A percentile compares a stretch with the other conserved stretches of the same genome.
Evolutionary conservation across 2,797 vertebrate genomes (phyloP).

Genomic region (Helicolenus hilgendorfi): DNA sequence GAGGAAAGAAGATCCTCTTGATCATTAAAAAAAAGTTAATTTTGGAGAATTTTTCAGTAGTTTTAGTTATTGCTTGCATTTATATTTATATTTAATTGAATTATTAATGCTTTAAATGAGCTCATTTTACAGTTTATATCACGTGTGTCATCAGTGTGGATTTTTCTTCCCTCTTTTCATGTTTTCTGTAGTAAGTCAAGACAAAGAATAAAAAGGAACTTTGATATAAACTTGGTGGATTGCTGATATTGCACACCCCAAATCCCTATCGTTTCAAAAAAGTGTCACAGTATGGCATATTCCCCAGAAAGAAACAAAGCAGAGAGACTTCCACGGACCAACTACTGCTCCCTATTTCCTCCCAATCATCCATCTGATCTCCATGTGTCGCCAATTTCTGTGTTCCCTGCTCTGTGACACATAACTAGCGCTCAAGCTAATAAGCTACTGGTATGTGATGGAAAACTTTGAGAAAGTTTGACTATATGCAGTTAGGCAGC

Average conservation of each 20-base stretch:
- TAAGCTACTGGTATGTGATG: background rate
- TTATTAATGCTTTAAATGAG: background rate
- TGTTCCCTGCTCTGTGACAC: background rate
- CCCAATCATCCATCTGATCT: background rate
- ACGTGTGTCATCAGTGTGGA: background rate
- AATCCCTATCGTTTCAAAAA: background rate
- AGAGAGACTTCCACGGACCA: background rate
- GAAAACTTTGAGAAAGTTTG: background rate
- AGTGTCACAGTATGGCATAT: background rate
- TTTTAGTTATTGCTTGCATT: slow-evolving; percentile 3
- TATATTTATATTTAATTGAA: background rate
- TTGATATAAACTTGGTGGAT: background rate
- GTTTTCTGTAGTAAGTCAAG: background rate
- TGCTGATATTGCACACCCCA: background rate
- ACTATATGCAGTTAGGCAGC: background rate
- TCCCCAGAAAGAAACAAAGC: background rate
- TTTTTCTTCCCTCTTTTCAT: background rate
- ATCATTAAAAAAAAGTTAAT: slow-evolving; percentile 50
- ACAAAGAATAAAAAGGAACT: background rate
- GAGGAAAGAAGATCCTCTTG: slow-evolving; percentile 2
- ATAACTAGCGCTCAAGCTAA: background rate
- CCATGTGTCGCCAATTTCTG: background rate
- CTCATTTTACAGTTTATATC: background rate
- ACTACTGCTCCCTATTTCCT: background rate
- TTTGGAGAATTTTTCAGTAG: background rate